Conservation (phyloP, 2,888 invertebrate species). For the Pandemis heparana region DNA sequence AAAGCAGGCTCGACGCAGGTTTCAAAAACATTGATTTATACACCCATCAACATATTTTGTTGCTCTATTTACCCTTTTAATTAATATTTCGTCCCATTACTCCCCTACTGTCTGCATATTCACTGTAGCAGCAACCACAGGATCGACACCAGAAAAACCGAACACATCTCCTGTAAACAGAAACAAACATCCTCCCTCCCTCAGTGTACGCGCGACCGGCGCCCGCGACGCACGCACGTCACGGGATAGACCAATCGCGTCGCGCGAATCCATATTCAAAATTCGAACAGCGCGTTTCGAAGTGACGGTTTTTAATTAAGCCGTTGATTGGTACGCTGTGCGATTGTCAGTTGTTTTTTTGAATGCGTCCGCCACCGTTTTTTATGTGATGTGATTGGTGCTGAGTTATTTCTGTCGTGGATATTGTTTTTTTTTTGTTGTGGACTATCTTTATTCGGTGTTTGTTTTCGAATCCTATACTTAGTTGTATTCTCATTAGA, state of each 20-base stretch:
- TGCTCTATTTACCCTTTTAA: no score
- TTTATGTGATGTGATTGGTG: background rate
- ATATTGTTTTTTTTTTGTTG: background rate
- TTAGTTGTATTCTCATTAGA: no score
- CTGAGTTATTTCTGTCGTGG: background rate
- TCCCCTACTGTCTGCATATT: constrained; percentile 24
- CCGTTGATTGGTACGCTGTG: constrained; percentile 17
- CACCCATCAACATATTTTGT: no score
- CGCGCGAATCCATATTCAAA: constrained; percentile 10
- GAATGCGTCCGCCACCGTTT: background rate
- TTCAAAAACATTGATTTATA: no score
- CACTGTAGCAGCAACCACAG: constrained; percentile 21
- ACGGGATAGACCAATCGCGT: constrained; percentile 29
- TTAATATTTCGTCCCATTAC: no score
- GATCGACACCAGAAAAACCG: constrained; percentile 47
- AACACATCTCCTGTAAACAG: constrained; percentile 51
- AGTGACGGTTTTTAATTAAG: constrained; percentile 43
- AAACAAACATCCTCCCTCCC: constrained; percentile 26
- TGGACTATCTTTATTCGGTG: background rate
- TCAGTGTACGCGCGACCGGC: constrained; percentile 59
- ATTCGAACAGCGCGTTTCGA: constrained; percentile 18
- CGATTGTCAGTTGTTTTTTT: constrained; percentile 37
- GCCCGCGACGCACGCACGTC: constrained; percentile 56
- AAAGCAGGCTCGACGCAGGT: no score
- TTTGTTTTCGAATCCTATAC: background rate